Evolutionary conservation across 2,888 invertebrate species (phyloP).

Genomic region (Ornithoptera priamus): DNA sequence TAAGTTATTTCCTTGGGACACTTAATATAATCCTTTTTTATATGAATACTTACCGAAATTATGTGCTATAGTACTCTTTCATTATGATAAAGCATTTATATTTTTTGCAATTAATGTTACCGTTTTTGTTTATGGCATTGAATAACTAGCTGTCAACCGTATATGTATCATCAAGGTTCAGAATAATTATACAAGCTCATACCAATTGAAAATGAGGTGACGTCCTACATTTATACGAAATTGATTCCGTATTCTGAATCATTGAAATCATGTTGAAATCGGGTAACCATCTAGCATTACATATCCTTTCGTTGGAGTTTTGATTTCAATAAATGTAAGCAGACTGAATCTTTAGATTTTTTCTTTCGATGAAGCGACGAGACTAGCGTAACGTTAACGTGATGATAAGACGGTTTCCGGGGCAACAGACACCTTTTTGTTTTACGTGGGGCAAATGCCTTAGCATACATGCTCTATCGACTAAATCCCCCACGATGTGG

Average conservation of each 20-base stretch:
- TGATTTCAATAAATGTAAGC: slow-evolving; percentile 14
- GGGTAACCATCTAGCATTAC: slow-evolving; percentile 16
- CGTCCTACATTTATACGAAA: slow-evolving; percentile 19
- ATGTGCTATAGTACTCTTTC: slow-evolving; percentile 1
- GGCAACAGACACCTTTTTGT: too few species aligned
- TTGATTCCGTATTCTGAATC: slow-evolving; percentile 22
- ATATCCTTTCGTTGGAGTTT: slow-evolving; percentile 15
- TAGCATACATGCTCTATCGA: too few species aligned
- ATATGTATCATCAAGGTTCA: slow-evolving; percentile 20
- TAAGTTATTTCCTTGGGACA: slow-evolving; percentile 14
- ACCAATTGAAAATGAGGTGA: slow-evolving; percentile 17
- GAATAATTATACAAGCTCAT: slow-evolving; percentile 21
- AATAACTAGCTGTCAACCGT: slow-evolving; percentile 7
- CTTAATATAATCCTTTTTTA: slow-evolving; percentile 3
- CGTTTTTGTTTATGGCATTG: slow-evolving; percentile 6
- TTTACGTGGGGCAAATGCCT: too few species aligned
- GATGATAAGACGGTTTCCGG: too few species aligned
- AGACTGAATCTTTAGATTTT: slow-evolving; percentile 5
- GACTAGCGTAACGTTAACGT: too few species aligned
- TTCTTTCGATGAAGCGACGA: not conserved
- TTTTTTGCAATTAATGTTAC: slow-evolving; percentile 8
- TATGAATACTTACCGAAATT: slow-evolving; percentile 8
- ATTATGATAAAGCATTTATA: slow-evolving; percentile 7
- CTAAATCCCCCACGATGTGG: too few species aligned
- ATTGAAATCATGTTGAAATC: slow-evolving; percentile 23